These are phyloP conservation scores for Onthophagus taurus DNA, from an alignment of 1,140 invertebrate genomes.

Conservation along the genomic window DNA sequence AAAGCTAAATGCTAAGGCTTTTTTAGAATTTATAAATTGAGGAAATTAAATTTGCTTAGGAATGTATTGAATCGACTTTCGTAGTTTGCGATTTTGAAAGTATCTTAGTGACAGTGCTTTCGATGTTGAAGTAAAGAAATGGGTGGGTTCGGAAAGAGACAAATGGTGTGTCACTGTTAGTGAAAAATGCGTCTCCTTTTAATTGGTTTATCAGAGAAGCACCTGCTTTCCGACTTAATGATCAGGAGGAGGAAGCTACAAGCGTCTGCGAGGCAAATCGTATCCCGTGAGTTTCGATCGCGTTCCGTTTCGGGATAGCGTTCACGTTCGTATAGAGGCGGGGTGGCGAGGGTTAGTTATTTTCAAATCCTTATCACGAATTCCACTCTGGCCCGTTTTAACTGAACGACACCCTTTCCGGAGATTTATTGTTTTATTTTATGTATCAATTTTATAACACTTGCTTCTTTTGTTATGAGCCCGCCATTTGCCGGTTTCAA, in stretches of 20 bases:
- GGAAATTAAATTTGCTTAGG: no score
- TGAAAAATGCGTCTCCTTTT: slow-evolving; percentile 23
- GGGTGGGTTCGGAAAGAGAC: slow-evolving; percentile 15
- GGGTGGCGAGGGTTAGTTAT: slow-evolving; percentile 17
- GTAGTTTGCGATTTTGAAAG: no score
- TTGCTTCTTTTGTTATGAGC: slow-evolving; percentile 12
- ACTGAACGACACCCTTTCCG: slow-evolving; percentile 18
- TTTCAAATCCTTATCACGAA: slow-evolving; percentile 29
- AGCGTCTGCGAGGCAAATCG: background rate
- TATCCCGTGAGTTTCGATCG: background rate
- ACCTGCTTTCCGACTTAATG: slow-evolving; percentile 18
- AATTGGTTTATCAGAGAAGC: slow-evolving; percentile 22
- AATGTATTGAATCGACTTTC: no score
- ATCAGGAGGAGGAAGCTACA: background rate
- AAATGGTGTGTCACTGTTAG: slow-evolving; percentile 21
- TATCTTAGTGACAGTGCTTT: no score
- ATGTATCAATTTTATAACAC: slow-evolving; percentile 24
- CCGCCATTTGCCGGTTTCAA: slow-evolving; percentile 12
- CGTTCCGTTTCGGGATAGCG: background rate
- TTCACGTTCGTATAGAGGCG: slow-evolving; percentile 4
- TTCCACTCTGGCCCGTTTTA: slow-evolving; percentile 25
- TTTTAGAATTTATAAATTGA: no score
- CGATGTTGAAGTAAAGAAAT: no score
- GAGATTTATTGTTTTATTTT: slow-evolving; percentile 29
- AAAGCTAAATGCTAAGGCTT: no score